phyloP scores from a whole-genome alignment of 2,113 vertebrate genomes.

The Pteruthius melanotis region DNA sequence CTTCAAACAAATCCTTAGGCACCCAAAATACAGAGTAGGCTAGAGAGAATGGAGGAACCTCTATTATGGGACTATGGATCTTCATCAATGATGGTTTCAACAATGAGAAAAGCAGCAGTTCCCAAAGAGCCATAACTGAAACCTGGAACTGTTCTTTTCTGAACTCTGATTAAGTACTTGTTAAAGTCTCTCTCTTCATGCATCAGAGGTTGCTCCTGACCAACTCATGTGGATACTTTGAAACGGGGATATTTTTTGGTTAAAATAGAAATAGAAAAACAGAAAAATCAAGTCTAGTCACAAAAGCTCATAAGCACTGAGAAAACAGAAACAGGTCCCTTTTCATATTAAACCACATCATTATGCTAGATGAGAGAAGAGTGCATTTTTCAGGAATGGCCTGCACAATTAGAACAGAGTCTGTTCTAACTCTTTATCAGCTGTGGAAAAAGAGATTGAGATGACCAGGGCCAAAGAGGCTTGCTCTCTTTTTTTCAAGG shows the following conservation, averaged over 20 bases:
- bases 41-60: not conserved
- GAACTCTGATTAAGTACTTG: not conserved
- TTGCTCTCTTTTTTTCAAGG: not conserved
- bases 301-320: not conserved
- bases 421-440: not conserved
- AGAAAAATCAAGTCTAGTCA: not conserved
- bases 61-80: no score
- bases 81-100: not conserved
- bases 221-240: not conserved
- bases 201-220: not conserved
- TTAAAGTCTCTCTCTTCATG: not conserved
- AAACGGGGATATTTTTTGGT: not conserved
- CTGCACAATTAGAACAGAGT: not conserved
- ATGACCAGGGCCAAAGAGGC: not conserved
- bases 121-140: not conserved
- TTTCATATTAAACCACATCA: not conserved
- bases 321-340: not conserved
- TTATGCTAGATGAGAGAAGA: not conserved
- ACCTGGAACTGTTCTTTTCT: not conserved
- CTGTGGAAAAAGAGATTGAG: not conserved
- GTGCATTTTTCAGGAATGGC: not conserved
- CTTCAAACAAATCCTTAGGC: not conserved
- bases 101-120: not conserved
- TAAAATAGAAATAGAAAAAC: not conserved
- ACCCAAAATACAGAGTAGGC: not conserved